phyloP scores from a whole-genome alignment of 2,888 invertebrate species.

The Orthosia gracilis region DNA sequence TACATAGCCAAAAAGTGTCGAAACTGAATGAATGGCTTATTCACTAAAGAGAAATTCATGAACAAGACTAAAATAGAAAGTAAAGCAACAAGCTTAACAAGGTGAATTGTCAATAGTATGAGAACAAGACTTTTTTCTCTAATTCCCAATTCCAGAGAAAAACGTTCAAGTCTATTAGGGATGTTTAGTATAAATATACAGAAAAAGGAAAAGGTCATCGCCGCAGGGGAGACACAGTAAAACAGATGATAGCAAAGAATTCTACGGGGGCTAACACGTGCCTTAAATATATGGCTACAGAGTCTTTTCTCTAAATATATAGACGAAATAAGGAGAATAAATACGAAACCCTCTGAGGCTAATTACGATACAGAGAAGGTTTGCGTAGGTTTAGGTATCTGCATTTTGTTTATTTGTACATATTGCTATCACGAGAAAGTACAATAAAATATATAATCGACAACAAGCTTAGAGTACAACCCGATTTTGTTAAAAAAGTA shows the following conservation, averaged over 20 bases:
- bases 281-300: slow-evolving; percentile 36
- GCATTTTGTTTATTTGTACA: not conserved
- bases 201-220: slow-evolving; percentile 64
- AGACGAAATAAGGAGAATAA: slow-evolving; percentile 39
- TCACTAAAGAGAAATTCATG: not conserved
- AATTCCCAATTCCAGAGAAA: slow-evolving; percentile 37
- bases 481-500: not conserved
- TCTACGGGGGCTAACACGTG: slow-evolving; percentile 52
- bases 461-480: not conserved
- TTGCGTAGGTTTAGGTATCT: not conserved
- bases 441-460: not conserved
- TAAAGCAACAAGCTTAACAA: slow-evolving; percentile 13
- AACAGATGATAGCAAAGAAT: slow-evolving; percentile 64
- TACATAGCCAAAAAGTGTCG: too few relatives aligned
- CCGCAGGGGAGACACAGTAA: slow-evolving; percentile 68
- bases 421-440: not conserved
- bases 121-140: slow-evolving; percentile 14
- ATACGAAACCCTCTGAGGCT: slow-evolving; percentile 35
- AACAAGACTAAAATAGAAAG: not conserved
- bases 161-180: slow-evolving; percentile 49
- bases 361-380: slow-evolving; percentile 29
- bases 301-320: slow-evolving; percentile 33
- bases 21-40: not conserved
- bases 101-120: slow-evolving; percentile 12
- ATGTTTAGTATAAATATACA: slow-evolving; percentile 53